Evolutionary conservation across 2,113 vertebrate species (phyloP), one percentile per base, ranked within the genome.

Genomic region (Herpetotheres cachinnans): DNA sequence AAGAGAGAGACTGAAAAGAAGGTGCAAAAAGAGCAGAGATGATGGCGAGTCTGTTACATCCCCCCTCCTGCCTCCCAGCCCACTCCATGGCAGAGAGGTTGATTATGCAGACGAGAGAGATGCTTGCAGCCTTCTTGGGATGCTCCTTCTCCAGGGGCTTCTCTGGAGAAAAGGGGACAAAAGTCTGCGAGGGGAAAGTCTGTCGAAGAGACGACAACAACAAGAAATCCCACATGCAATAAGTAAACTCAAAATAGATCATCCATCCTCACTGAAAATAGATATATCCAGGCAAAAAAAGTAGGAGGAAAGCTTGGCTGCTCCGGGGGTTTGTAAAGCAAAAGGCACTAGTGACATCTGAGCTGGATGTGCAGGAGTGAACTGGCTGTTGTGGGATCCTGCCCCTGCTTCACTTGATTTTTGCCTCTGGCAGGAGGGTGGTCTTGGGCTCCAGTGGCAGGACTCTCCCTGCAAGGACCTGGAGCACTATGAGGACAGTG

Each of bases 1-100:
- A 94, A 95, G 95, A 96, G 93, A 76, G 95, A 85, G 96, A 71
- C 95, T 96, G 96, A 95, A 97, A 96, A 96, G 95, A 91, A 97
- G 97, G 97, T 97, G 96, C 90, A 95, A 81, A 61, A 42, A 94
- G 96, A 98, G 97, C 97, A 94, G 97, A 97, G 98, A 98, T 98
- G 97, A 98, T 98, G 97, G 97, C 83, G 67, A 96, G 95, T 74
- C 73, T 94, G 95, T 84, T 86, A 36, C 5, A 5, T 95, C 84
- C 92, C 90, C 90, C 95, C 89, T 96, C 86, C 97, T 96, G 97
- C 97, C 91, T 95, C 93, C 93, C 89, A 85, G 94, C 92, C 96
- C 42, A 10, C 82, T 95, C 95, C 29, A 11, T 85, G 93, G 95
- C 95, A 86, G 88, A 69, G 78, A 85, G 93, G 87, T 55, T 93